Percentiles rank a stretch among this genome's conserved stretches.
Evolutionary conservation across 2,113 vertebrate genomes (phyloP).

Genomic region (Salvelinus namaycush): DNA sequence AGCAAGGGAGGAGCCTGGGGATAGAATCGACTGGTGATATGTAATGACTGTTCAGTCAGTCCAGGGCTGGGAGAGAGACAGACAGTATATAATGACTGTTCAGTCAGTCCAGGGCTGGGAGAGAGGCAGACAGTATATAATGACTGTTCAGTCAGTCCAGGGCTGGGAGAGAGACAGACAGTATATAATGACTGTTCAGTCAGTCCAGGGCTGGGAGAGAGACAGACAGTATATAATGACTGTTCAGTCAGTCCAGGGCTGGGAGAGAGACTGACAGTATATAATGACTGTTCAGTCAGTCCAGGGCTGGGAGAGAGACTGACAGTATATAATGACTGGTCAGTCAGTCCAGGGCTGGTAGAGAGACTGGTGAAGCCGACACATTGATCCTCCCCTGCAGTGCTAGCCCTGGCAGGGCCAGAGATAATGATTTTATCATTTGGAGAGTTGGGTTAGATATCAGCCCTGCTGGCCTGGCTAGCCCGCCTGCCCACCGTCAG

Average conservation of each 20-base stretch:
- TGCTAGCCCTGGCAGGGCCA: neutral
- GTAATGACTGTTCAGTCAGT: no score
- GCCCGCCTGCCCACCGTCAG: slow-evolving; percentile 26
- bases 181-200: no score
- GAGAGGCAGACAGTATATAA: neutral
- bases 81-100: no score
- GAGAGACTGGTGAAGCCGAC: neutral
- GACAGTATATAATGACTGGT: no score
- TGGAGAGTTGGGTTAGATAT: slow-evolving; percentile 34
- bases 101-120: neutral
- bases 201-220: neutral
- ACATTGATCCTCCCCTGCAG: slow-evolving; percentile 22
- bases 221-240: neutral
- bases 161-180: no score
- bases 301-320: no score
- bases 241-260: no score
- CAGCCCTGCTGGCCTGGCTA: slow-evolving; percentile 31
- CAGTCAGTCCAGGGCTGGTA: no score
- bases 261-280: no score
- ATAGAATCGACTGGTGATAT: no score
- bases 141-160: no score
- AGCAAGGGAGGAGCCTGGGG: neutral
- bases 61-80: neutral
- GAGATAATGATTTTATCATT: slow-evolving; percentile 50
- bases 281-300: no score